phyloP scores from a whole-genome alignment of 2,113 vertebrate genomes.

The Lepisosteus oculatus region DNA sequence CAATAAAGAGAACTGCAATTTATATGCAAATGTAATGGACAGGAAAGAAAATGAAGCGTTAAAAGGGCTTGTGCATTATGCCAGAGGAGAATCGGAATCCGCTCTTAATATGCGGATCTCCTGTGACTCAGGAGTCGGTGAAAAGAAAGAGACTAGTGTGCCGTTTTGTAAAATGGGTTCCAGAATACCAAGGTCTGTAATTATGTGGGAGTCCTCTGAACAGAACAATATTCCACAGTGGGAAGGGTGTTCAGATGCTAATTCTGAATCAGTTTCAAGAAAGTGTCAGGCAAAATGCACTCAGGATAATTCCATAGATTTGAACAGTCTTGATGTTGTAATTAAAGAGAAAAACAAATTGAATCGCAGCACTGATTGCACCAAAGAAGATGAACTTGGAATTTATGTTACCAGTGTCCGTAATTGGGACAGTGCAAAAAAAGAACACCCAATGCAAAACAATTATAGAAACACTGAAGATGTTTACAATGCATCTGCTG shows the following conservation, averaged over 20 bases:
- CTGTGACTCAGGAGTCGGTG: background rate
- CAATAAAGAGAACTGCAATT: background rate
- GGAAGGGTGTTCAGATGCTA: background rate
- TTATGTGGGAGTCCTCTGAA: background rate
- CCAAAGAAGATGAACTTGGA: background rate
- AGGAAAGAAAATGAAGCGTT: background rate
- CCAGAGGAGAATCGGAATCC: background rate
- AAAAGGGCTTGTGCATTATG: background rate
- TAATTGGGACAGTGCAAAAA: slow-evolving; percentile 2
- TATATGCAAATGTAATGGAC: background rate
- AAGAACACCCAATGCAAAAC: slow-evolving; percentile 21
- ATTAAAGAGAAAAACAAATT: background rate
- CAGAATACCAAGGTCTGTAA: background rate
- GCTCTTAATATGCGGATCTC: background rate
- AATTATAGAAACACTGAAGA: slow-evolving; percentile 22
- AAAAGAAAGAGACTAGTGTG: background rate
- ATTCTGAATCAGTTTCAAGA: background rate
- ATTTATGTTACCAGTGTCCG: background rate
- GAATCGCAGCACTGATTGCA: background rate
- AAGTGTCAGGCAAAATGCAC: background rate
- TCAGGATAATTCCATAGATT: slow-evolving; percentile 8
- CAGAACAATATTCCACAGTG: background rate
- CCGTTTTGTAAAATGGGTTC: background rate
- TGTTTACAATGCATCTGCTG: slow-evolving; percentile 69
- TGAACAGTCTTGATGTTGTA: background rate